Evolutionary conservation across 2,113 vertebrate genomes (phyloP), one percentile per base, ranked within the genome.

Genomic region (Larimichthys polyactis): DNA sequence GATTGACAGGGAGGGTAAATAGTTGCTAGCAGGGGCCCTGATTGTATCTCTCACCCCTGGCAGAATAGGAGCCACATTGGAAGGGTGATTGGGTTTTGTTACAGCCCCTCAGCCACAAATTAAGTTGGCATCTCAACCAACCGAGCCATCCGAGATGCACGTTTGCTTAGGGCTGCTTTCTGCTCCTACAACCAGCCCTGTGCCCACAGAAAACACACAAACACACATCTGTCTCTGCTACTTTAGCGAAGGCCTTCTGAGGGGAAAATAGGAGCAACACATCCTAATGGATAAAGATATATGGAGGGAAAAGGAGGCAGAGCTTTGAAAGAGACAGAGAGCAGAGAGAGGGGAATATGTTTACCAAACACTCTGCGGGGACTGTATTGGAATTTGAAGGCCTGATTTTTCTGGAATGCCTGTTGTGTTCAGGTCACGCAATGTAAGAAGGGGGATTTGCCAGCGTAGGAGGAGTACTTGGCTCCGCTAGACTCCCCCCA

Each of bases 1-100:
- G 94, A 93, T 87, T 93, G 93, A 94, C 91, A 90, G 92, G 78
- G 78, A 89, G 90, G 88, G 91, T 93, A 93, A 95, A 93, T 89
- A 91, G 86, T 88, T 93, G 82, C 88, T 90, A 87, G 90, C 89
- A 64, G 93, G 87, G 70, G 81, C 85, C 74, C 82, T 92, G 91
- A 94, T 94, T 91, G 91, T 89, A 91, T 95, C 91, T 91, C 78
- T 88, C 62, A 52, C 85, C 87, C 82, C 75, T 83, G 84, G 89
- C 90, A 82, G 89, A 82, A 89, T 62, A 69, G 79, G 75, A 69
- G 81, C 70, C 78, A 78, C 55, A 80, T 82, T 75, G 88, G 79
- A 90, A 77, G 79, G 75, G 84, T 86, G 93, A 92, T 90, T 92
- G 91, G 89, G 89, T 94, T 90, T 84, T 83, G 82, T 90, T 85